Base-by-base conservation (phyloP, 2,113 vertebrate genomes). In the Syngnathoides biaculeatus region DNA sequence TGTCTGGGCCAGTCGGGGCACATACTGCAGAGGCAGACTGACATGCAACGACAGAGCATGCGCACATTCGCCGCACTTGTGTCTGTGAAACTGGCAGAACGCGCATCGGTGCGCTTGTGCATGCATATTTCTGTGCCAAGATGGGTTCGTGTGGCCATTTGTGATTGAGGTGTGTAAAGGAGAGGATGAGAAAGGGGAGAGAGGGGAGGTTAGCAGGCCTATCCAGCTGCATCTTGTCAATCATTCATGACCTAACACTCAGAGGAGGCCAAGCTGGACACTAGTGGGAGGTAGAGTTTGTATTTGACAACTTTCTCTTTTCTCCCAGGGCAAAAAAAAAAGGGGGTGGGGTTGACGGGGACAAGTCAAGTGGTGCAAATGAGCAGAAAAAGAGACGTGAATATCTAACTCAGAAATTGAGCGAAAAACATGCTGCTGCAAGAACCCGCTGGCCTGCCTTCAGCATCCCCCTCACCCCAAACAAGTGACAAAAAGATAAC, bases 221-320 rank as follows among this genome's bases (percentile, higher is more conserved):
- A 77, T 82, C 87, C 88, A 91, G 88, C 89, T 89, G 87, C 79
- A 86, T 57, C 86, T 84, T 88, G 89, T 91, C 89, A 91, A 89
- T 91, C 89, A 86, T 86, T 82, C 64, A 83, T 84, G 86, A 86
- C 87, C 87, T 75, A 72, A 86, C 78, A 80, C 79, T 78, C 45
- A 4, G 83, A 73, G 78, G 78, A 87, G 83, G 81, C 71, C 72
- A 75, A 80, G 77, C 80, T 81, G 79, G 83, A 85, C 77, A 71
- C 45, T 65, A 79, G 67, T 59, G 60, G 58, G 58, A 75, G 79
- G 38, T 64, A 79, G 68, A 79, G 76, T 77, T 66, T 70, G 72
- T 48, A 72, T 73, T 78, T 65, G 74, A 67, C 78, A 76, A 73
- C 82, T 79, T 81, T 70, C 30, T 38, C 61, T 79, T 86, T 83